A percentile compares a stretch with the other conserved stretches of the same genome.
Evolutionary conservation across 53 echinoderm and acorn worm genomes (phyloP).

Genomic region (Astropecten irregularis): DNA sequence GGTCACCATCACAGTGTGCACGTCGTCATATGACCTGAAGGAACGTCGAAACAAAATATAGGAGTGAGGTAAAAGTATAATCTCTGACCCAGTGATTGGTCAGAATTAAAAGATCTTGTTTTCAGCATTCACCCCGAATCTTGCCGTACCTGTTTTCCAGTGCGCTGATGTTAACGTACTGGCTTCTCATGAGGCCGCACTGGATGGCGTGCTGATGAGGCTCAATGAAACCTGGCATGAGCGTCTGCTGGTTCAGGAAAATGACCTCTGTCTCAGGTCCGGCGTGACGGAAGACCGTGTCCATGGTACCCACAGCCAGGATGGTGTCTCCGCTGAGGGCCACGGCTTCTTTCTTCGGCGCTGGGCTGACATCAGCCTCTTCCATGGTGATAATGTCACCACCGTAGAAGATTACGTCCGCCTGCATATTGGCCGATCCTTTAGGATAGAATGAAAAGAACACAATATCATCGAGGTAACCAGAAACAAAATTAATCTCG

Average conservation of each 20-base stretch:
- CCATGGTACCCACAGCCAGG: conserved; percentile 48
- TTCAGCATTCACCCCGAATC: too few relatives aligned
- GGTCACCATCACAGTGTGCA: conserved; percentile 13
- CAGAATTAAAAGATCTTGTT: too few relatives aligned
- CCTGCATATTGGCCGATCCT: neutral
- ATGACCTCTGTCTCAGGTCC: conserved; percentile 33
- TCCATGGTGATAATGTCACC: conserved; percentile 60
- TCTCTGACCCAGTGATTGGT: neutral
- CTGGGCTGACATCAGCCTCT: neutral
- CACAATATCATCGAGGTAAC: too few relatives aligned
- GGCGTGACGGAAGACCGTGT: conserved; percentile 27
- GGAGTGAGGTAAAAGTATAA: neutral
- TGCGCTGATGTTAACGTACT: conserved; percentile 59
- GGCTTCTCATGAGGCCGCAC: conserved; percentile 44
- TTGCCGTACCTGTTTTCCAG: conserved; percentile 40
- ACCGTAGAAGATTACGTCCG: conserved; percentile 40
- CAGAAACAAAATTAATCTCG: too few relatives aligned
- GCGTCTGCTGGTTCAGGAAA: conserved; percentile 56
- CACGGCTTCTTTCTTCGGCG: conserved; percentile 32
- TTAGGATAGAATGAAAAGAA: too few relatives aligned
- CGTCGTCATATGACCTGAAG: conserved; percentile 35
- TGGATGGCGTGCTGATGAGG: conserved; percentile 60
- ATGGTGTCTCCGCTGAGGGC: conserved; percentile 46
- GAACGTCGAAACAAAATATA: neutral
- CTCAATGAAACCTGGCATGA: conserved; percentile 72